Conservation (phyloP, 2,888 invertebrate genomes). For the Phrixothrix hirtus region DNA sequence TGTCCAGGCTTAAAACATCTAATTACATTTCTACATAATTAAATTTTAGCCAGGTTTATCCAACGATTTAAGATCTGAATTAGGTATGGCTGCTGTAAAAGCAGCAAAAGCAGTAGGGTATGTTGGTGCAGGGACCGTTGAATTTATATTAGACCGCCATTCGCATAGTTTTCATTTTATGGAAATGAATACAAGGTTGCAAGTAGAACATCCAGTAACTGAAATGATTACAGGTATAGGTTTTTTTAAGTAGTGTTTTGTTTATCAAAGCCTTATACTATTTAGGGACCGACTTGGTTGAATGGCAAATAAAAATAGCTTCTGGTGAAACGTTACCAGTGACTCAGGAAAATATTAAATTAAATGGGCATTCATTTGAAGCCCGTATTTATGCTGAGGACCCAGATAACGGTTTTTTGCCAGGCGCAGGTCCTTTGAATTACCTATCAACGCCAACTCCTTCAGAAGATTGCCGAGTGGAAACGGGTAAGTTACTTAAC, state of each 20-base stretch:
- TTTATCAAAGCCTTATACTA: no score
- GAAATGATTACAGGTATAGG: constrained; percentile 91
- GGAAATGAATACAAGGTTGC: constrained; percentile 99
- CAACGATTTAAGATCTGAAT: constrained; percentile 69
- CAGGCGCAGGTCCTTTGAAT: constrained; percentile 85
- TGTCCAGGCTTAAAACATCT: no score
- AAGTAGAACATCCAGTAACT: constrained; percentile 95
- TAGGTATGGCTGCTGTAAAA: constrained; percentile 90
- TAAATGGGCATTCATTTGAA: constrained; percentile 91
- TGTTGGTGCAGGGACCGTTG: constrained; percentile 97
- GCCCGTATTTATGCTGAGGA: constrained; percentile 96
- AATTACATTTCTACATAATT: no score
- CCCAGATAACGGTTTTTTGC: constrained; percentile 83
- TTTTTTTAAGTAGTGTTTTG: no score
- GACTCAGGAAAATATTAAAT: constrained; percentile 74
- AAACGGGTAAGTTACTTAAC: constrained; percentile 63
- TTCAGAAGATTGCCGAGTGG: constrained; percentile 75
- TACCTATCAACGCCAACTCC: constrained; percentile 74
- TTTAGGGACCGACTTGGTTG: constrained; percentile 86
- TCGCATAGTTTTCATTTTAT: constrained; percentile 94
- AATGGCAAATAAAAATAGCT: constrained; percentile 95
- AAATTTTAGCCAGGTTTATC: constrained; percentile 80
- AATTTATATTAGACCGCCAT: constrained; percentile 89
- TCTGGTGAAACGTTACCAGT: constrained; percentile 84
- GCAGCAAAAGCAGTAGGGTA: constrained; percentile 96